A percentile compares a stretch with the other conserved stretches of the same genome.
Evolutionary conservation across 2,797 vertebrate genomes (phyloP).

Genomic region (Pangasius larnaudii): DNA sequence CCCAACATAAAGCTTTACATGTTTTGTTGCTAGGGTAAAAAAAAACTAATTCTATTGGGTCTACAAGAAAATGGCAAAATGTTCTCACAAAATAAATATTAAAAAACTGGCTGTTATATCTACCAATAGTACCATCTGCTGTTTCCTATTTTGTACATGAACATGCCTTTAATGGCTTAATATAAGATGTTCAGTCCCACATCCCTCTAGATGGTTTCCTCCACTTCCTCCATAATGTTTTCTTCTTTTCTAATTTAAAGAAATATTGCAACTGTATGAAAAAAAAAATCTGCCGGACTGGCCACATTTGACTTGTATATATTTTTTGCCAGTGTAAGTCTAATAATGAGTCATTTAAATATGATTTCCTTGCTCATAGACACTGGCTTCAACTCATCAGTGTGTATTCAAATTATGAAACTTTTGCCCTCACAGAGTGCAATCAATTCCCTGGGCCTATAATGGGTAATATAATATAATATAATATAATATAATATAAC

Average conservation of each 20-base stretch:
- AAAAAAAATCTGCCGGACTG: neutral
- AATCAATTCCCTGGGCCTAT: neutral
- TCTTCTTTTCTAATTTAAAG: neutral
- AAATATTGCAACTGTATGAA: neutral
- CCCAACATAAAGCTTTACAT: neutral
- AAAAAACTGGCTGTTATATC: neutral
- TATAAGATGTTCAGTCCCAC: neutral
- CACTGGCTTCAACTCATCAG: neutral
- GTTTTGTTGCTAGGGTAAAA: neutral
- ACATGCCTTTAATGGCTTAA: neutral
- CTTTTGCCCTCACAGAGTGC: neutral
- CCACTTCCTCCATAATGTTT: neutral
- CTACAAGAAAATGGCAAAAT: neutral
- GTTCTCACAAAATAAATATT: neutral
- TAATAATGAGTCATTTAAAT: neutral
- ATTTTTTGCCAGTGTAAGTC: neutral
- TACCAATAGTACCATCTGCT: slow-evolving; percentile 17
- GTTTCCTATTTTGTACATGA: neutral
- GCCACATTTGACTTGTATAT: neutral
- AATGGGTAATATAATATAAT: too few relatives aligned
- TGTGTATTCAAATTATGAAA: neutral
- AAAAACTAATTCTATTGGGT: neutral
- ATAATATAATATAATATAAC: too few relatives aligned
- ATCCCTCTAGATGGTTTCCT: neutral
- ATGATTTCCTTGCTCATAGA: neutral